Conservation (phyloP, 2,797 vertebrate species). For the Propithecus perrieri region DNA sequence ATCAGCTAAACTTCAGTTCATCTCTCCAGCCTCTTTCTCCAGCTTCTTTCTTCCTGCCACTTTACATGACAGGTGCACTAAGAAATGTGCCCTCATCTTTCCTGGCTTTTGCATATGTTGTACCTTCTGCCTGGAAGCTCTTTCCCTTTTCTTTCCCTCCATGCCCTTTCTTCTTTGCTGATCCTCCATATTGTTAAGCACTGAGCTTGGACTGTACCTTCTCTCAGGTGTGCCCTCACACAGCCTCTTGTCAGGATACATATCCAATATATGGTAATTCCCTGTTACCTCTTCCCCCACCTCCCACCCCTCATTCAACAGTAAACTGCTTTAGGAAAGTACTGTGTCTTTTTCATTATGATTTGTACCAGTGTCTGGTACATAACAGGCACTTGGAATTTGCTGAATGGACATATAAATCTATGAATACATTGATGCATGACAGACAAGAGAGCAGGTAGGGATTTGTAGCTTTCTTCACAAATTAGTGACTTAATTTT, state of each 20-base stretch:
- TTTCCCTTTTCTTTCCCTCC: neutral
- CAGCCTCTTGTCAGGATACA: neutral
- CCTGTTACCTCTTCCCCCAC: neutral
- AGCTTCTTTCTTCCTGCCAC: neutral
- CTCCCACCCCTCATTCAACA: neutral
- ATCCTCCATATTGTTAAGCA: neutral
- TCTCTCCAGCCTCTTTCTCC: neutral
- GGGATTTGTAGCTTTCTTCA: neutral
- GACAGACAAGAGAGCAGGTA: neutral
- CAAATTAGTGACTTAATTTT: neutral
- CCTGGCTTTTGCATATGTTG: neutral
- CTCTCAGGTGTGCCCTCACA: neutral
- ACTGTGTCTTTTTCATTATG: neutral
- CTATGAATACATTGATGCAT: neutral
- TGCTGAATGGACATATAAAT: neutral
- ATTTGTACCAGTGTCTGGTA: neutral
- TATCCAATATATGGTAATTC: neutral
- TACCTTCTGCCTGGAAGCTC: neutral
- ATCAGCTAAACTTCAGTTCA: neutral
- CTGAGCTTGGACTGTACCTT: neutral
- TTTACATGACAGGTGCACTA: neutral
- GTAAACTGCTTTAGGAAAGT: neutral
- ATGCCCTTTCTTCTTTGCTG: too few relatives aligned
- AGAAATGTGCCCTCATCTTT: neutral
- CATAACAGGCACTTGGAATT: neutral